These are phyloP conservation scores for Nymphalis c-album DNA, from an alignment of 2,888 invertebrate genomes.

Conservation along the genomic window DNA sequence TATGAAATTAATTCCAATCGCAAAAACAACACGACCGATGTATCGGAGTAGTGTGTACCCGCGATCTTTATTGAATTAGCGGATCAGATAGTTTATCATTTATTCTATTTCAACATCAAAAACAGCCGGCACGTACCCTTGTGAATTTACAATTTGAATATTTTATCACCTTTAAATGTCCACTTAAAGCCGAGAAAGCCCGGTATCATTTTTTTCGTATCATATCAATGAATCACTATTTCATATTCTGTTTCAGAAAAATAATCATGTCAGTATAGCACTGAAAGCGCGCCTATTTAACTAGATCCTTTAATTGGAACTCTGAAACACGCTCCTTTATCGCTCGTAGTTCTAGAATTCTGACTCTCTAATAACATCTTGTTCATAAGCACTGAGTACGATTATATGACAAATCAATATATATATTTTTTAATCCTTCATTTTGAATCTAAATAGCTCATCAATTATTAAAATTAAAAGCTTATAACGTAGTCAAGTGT, in stretches of 20 bases:
- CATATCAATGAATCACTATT: not conserved
- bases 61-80: constrained; percentile 68
- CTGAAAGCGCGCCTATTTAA: not conserved
- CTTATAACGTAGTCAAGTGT: no score
- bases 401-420: no score
- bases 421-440: no score
- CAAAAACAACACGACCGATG: constrained; percentile 64
- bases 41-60: constrained; percentile 46
- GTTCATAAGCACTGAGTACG: not conserved
- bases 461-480: no score
- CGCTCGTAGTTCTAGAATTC: not conserved
- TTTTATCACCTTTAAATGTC: constrained; percentile 11
- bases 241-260: not conserved
- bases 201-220: not conserved
- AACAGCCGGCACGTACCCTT: constrained; percentile 36
- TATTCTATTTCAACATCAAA: constrained; percentile 40
- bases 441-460: no score
- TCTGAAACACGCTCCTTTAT: not conserved
- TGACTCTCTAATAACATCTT: not conserved
- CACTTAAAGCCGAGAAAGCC: not conserved
- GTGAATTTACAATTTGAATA: constrained; percentile 23
- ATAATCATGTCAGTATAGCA: not conserved
- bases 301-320: not conserved
- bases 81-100: constrained; percentile 47
- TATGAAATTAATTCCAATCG: constrained; percentile 74